phyloP scores from a whole-genome alignment of 2,113 vertebrate genomes.

The Hippocampus guttulatus region DNA sequence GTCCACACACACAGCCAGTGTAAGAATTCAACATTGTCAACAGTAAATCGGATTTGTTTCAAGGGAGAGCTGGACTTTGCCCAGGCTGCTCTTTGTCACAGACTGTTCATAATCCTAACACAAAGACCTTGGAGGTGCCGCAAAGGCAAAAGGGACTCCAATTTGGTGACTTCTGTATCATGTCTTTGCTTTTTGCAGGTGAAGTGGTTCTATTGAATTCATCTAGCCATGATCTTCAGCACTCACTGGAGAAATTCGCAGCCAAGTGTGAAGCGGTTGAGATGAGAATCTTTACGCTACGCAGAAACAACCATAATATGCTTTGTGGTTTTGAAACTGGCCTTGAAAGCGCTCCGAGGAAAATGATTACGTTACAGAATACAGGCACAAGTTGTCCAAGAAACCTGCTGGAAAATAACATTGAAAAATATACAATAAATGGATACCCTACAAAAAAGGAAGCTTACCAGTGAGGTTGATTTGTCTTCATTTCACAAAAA shows the following conservation, averaged over 20 bases:
- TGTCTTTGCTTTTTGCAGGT: background rate
- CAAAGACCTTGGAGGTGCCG: background rate
- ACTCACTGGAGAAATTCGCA: background rate
- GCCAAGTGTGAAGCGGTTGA: background rate
- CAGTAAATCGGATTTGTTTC: background rate
- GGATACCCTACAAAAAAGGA: background rate
- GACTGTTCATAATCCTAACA: background rate
- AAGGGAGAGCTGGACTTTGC: background rate
- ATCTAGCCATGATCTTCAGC: background rate
- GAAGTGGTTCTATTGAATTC: background rate
- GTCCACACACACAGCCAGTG: background rate
- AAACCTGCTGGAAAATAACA: background rate
- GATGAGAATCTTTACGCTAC: background rate
- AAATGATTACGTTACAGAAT: background rate
- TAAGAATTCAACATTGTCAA: no score
- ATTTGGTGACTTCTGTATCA: background rate
- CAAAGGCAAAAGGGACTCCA: background rate
- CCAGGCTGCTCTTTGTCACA: background rate
- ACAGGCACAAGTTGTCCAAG: background rate
- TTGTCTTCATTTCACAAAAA: slow-evolving; percentile 2
- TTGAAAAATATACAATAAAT: background rate
- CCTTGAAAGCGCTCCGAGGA: background rate
- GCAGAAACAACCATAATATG: background rate
- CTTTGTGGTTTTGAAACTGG: background rate
- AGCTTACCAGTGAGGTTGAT: background rate